Evolutionary conservation across 2,113 vertebrate genomes (phyloP), one percentile per base, ranked within the genome.

Genomic region (Thamnaconus septentrionalis): DNA sequence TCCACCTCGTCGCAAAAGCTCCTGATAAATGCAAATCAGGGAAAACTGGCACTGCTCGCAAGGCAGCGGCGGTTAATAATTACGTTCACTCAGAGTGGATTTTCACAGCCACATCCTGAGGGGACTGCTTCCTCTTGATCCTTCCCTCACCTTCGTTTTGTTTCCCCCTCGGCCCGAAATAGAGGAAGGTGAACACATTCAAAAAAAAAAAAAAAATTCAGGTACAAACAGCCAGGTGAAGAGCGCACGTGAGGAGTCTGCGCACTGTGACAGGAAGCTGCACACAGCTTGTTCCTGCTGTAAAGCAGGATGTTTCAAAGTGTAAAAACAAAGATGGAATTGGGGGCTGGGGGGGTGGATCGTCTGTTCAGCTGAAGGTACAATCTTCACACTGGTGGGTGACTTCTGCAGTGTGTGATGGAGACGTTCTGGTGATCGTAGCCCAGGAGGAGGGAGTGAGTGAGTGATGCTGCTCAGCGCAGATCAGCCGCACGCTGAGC

Each of bases 41-140:
- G 56, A 68, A 50, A 58, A 52, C 59, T 59, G 67, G 66, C 75
- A 67, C 54, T 45, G 8, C 56, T 68, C 71, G 52, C 18, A 6
- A n/a, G 1, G 41, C 66, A 63, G 49, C 71, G 71, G 64, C 60
- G 74, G 78, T 84, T 70, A 78, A 69, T 57, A 60, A 60, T 62
- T 75, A 77, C 79, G 78, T 83, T 84, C 81, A 83, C 78, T 79
- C 66, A 65, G 74, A 87, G 62, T 42, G 39, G 56, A 71, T 76
- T 55, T 59, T 45, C 1, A 31, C 18, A 31, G 18, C 18, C 18
- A 31, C 18, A 31, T 59, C 60, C 43, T 0, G 2, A 54, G 55
- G 71, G 46, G 65, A 50, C 41, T 31, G 53, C 52, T 53, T 61
- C 7, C 39, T 58, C 62, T 75, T 7, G 46, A 53, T 65, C 6